Evolutionary conservation across 2,113 vertebrate species (phyloP), one percentile per base, ranked within the genome.

Genomic region (Sander vitreus): DNA sequence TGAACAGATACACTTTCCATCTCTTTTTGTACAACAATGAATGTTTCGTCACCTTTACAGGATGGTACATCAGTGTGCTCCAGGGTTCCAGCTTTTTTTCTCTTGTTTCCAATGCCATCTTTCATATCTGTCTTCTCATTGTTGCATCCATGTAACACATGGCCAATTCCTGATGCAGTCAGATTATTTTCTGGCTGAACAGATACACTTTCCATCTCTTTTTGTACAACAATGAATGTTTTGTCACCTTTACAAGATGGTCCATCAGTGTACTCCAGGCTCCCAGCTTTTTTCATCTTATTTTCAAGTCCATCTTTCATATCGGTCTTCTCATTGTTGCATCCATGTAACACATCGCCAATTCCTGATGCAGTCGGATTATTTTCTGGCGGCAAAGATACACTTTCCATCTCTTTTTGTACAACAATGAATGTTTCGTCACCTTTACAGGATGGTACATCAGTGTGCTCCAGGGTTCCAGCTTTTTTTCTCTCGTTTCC

Each of bases 211-310:
- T 65, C 27, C 27, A 57, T 71, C 19, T 77, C 50, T 45, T 84
- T 74, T 71, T 75, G 83, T 63, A 73, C 65, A 43, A 71, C 33
- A 88, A 64, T 78, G 5, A 55, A 58, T 51, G 33, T 50, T 65
- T 25, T 47, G 62, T 88, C 85, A 53, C 21, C 64, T 79, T 83
- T 85, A 55, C 67, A 73, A 74, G 62, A 63, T 50, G 67, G 63
- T 54, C 47, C 13, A 66, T 81, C 74, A 1, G 50, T 51, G 45
- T 51, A 43, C n/a, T 79, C 67, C 45, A 39, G 9, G 11, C 7
- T 15, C 18, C 9, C 25, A 23, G n/a, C n/a, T 27, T 86, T 73
- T 65, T 74, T 36, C 18, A n/a, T 25, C 13, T 81, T 54, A 2
- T 39, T 39, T 39, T 2, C 72, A 4, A n/a, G 73, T 16, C 30